Evolutionary conservation across 2,888 invertebrate species (phyloP), one percentile per base, ranked within the genome.

Genomic region (Miltochrista miniata): DNA sequence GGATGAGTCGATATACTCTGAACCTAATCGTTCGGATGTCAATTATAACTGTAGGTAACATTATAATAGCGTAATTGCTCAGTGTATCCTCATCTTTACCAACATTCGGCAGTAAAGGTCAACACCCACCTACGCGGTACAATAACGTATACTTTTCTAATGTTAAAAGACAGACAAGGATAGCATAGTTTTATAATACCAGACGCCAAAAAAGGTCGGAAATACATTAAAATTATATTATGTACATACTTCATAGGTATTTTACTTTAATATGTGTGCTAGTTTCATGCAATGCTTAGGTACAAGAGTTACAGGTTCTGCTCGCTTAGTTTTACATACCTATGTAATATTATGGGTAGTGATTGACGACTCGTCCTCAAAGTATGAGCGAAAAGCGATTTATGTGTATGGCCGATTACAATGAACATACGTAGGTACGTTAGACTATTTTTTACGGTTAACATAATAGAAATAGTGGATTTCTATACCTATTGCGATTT

Each of bases 281-380:
- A 73, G 72, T 73, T 74, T 76, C 71, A 55, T 59, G 59, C 63
- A 61, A 56, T 55, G 57, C 8, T 31, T 10, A 31, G 31, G 8
- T 31, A 57, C 52, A 63, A 64, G 68, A 68, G 57, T n/a, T n/a
- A n/a, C 63, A 48, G 56, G 51, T 58, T 62, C 2, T 5, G 18
- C n/a, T n/a, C n/a, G 5, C 61, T 60, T 67, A 65, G 61, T 51
- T 66, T 76, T 79, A 74, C 79, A 72, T 77, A 79, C 79, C 59
- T 61, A 24, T n/a, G n/a, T n/a, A n/a, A 66, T 75, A 8, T 65
- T 75, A 79, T 79, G 72, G 73, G 70, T 59, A 59, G 64, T 70
- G 78, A 76, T 75, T 77, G 74, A 76, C 74, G 63, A 59, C 43
- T 54, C 2, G 18, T 2, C 5, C 18, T 24, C 5, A 24, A 24